phyloP scores from a whole-genome alignment of 2,888 invertebrate genomes.

The Chrysolina oricalcia region DNA sequence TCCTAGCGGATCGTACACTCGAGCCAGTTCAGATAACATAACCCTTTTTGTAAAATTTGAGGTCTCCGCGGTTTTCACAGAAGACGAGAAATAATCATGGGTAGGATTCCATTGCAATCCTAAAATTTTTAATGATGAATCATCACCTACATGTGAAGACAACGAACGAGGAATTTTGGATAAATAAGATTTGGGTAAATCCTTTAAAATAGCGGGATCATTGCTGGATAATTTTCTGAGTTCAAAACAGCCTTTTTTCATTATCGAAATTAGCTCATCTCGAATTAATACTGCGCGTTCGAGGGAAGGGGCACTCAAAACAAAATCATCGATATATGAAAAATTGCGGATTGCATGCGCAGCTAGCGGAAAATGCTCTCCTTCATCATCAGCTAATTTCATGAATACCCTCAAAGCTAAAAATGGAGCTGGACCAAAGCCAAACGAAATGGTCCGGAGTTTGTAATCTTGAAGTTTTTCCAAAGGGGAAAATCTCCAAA shows the following conservation, averaged over 20 bases:
- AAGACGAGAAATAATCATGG: too few species aligned
- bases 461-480: background rate
- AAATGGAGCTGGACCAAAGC: background rate
- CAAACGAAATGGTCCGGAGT: background rate
- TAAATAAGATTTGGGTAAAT: too few species aligned
- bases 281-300: too few species aligned
- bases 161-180: background rate
- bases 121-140: background rate
- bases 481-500: background rate
- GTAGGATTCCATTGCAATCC: background rate
- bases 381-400: background rate
- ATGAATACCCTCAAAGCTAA: background rate
- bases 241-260: too few species aligned
- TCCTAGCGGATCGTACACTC: background rate
- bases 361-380: background rate
- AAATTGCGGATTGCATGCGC: too few species aligned
- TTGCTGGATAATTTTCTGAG: too few species aligned
- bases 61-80: too few species aligned
- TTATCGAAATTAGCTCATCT: too few species aligned
- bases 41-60: too few species aligned
- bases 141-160: background rate
- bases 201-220: too few species aligned
- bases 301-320: too few species aligned
- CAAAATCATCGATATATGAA: too few species aligned
- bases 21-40: constrained; percentile 14